Evolutionary conservation across 2,113 vertebrate species (phyloP).

Genomic region (Varanus salvator): DNA sequence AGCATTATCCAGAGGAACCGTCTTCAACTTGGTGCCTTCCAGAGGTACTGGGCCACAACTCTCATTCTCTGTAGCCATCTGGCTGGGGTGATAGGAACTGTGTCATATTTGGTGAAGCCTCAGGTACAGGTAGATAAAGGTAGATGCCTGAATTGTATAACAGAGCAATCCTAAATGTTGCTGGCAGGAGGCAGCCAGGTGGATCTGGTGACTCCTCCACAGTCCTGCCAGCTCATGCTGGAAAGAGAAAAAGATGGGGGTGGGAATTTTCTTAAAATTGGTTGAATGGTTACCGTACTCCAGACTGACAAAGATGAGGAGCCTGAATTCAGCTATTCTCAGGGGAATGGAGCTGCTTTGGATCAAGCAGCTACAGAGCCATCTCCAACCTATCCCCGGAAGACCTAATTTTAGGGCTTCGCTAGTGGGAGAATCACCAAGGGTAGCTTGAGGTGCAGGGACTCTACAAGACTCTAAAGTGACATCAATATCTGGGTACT

Average conservation of each 20-base stretch:
- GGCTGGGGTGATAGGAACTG: too few species aligned
- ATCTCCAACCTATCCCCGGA: neutral
- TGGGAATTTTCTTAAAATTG: neutral
- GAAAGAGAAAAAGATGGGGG: neutral
- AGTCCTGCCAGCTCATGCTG: neutral
- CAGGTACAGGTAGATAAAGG: neutral
- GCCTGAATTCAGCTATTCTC: neutral
- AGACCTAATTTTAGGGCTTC: neutral
- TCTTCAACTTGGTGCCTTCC: too few species aligned
- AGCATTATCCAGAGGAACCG: neutral
- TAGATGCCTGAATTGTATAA: neutral
- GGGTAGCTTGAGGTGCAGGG: neutral
- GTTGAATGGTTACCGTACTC: neutral
- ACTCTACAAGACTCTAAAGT: neutral
- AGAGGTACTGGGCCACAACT: too few species aligned
- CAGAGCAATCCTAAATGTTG: neutral
- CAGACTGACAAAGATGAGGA: neutral
- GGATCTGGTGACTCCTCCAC: too few species aligned
- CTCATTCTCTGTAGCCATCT: too few species aligned
- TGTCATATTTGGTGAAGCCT: too few species aligned
- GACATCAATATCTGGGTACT: too few species aligned
- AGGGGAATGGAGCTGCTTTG: neutral
- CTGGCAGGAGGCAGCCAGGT: neutral
- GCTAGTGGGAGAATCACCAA: neutral
- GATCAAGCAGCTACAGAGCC: neutral